These are phyloP conservation scores for Ichneumoninae sp. DNA, from an alignment of 2,888 invertebrate species.

Conservation along the genomic window DNA sequence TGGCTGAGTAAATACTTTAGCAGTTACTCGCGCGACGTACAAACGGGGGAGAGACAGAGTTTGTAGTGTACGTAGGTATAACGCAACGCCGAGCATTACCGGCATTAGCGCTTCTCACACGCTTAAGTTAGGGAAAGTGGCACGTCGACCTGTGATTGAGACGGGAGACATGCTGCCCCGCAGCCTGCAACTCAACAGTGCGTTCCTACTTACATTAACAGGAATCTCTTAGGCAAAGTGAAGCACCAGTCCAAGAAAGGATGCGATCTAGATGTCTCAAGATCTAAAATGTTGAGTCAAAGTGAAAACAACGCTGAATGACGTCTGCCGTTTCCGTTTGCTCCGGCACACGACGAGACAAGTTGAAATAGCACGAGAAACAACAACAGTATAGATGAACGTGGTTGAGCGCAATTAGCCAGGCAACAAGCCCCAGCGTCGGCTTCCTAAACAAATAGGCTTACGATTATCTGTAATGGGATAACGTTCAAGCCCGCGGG, in stretches of 20 bases:
- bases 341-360: not conserved
- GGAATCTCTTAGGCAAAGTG: conserved; percentile 11
- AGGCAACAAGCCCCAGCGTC: conserved; percentile 56
- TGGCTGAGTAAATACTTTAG: conserved; percentile 69
- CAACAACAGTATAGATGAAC: conserved; percentile 31
- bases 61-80: conserved; percentile 28
- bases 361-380: conserved; percentile 21
- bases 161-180: conserved; percentile 40
- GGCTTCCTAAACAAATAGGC: conserved; percentile 80
- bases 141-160: conserved; percentile 51
- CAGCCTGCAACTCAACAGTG: conserved; percentile 20
- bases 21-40: not conserved
- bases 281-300: conserved; percentile 7
- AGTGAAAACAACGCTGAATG: conserved; percentile 31
- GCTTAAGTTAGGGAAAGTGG: conserved; percentile 58
- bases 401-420: conserved; percentile 61
- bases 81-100: conserved; percentile 52
- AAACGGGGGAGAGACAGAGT: conserved; percentile 1
- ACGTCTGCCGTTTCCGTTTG: conserved; percentile 11
- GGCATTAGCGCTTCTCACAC: conserved; percentile 53
- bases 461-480: conserved; percentile 80
- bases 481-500: conserved; percentile 71
- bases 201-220: conserved; percentile 17
- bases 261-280: conserved; percentile 22
- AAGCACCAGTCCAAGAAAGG: not conserved